Evolutionary conservation across 1,140 invertebrate genomes (phyloP).

Genomic region (Spodoptera frugiperda): DNA sequence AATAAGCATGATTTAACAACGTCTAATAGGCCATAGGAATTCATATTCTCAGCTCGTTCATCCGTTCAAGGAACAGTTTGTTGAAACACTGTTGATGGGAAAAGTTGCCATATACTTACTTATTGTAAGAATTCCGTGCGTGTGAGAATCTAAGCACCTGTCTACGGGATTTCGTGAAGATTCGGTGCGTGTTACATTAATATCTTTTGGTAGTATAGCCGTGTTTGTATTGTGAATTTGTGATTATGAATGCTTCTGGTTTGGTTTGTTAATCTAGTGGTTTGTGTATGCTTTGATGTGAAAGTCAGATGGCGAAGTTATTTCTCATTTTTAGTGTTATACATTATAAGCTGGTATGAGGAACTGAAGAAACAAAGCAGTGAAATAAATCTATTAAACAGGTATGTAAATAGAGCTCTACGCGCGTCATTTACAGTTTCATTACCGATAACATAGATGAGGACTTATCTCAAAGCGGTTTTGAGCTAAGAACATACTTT

Average conservation of each 20-base stretch:
- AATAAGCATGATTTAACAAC: constrained; percentile 24
- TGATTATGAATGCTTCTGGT: constrained; percentile 16
- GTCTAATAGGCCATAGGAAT: constrained; percentile 13
- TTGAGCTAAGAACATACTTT: too few relatives aligned
- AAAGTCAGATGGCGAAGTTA: too few relatives aligned
- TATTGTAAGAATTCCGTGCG: constrained; percentile 40
- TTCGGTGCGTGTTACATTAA: not conserved
- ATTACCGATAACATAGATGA: too few relatives aligned
- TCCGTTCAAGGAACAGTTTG: not conserved
- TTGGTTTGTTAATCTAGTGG: too few relatives aligned
- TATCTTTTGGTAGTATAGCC: constrained; percentile 11
- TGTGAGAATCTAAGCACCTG: constrained; percentile 39
- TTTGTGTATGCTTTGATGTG: too few relatives aligned
- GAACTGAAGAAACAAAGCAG: too few relatives aligned
- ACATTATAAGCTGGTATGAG: too few relatives aligned
- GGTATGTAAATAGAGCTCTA: too few relatives aligned
- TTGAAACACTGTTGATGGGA: constrained; percentile 43
- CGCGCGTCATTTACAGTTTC: too few relatives aligned
- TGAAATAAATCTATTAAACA: too few relatives aligned
- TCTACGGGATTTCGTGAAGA: constrained; percentile 2
- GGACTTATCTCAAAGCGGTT: too few relatives aligned
- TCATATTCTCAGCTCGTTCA: constrained; percentile 27
- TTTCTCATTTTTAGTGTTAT: too few relatives aligned
- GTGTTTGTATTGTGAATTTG: constrained; percentile 18
- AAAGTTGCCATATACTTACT: constrained; percentile 41